Evolutionary conservation across 2,797 vertebrate species (phyloP).

Genomic region (Chrysocyon brachyurus): DNA sequence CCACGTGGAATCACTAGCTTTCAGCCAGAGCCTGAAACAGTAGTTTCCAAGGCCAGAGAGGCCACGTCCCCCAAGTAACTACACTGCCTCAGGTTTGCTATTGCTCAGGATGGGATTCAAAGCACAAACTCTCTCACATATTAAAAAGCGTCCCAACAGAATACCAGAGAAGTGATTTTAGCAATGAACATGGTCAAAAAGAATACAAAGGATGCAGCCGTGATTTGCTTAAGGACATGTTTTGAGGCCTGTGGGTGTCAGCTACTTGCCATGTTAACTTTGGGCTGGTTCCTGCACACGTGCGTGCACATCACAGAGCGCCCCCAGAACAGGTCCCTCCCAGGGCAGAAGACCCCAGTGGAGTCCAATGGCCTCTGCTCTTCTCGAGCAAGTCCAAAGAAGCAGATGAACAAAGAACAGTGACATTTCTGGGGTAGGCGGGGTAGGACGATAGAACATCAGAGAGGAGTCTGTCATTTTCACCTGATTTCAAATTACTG

Average conservation of each 20-base stretch:
- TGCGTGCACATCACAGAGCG: not conserved
- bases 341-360: not conserved
- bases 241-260: not conserved
- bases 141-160: not conserved
- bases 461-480: not conserved
- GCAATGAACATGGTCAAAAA: not conserved
- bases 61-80: not conserved
- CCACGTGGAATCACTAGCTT: not conserved
- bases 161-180: not conserved
- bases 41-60: not conserved
- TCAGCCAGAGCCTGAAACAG: not conserved
- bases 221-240: not conserved
- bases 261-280: not conserved
- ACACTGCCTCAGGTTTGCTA: not conserved
- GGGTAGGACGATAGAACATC: not conserved
- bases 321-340: not conserved
- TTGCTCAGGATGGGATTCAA: not conserved
- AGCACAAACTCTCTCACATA: not conserved
- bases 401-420: not conserved
- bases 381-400: not conserved
- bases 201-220: not conserved
- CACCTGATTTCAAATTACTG: slow-evolving; percentile 84
- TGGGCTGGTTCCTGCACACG: not conserved
- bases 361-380: not conserved
- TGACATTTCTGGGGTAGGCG: not conserved